Base-by-base conservation (phyloP, 2,888 invertebrate species). In the Caenorhabditis zanzibari region DNA sequence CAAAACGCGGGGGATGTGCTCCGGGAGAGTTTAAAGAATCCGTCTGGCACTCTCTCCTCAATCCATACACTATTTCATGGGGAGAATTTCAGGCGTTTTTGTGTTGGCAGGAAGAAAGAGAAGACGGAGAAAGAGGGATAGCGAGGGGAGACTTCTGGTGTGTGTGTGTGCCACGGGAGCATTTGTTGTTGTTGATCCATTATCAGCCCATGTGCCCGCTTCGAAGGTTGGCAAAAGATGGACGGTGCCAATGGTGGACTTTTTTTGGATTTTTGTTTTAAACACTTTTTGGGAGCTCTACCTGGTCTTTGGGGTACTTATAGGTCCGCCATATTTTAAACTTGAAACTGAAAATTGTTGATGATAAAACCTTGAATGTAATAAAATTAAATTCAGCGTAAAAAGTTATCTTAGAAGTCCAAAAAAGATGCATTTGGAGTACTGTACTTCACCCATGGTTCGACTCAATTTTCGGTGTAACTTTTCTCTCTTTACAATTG, bases 131-230 rank as follows among this genome's bases (percentile, higher is more conserved):
- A 52, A 35, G 52, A 16, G 32, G 35, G 61, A 59, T 49, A 59
- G 26, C 5, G 54, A 32, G n/a, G 28, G 16, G 69, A 35, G 69
- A 24, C 26, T 54, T 54, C 68, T 54, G 49, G 44, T 59, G 32
- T 32, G 32, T 7, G 10, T 12, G 32, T 10, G 49, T 19, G 49
- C 49, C 22, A 19, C n/a, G 19, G 5, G 59, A 73, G 77, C 82
- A 77, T 75, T 80, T 79, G 73, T 63, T 69, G 74, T 69, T 83
- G 83, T 71, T 83, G 74, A 74, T 83, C 68, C 76, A 71, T 77
- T 77, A 77, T 77, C 71, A 63, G 52, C 69, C n/a, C 41, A 71
- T 79, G 77, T 59, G 66, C 61, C 72, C 49, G 14, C 38, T 22
- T 35, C 38, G 41, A 16, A 24, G 22, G 7, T 38, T 32, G 38